A percentile compares a stretch with the other conserved stretches of the same genome.
These are phyloP conservation scores for Pammene aurita DNA, from an alignment of 2,888 invertebrate genomes.

Conservation along the genomic window DNA sequence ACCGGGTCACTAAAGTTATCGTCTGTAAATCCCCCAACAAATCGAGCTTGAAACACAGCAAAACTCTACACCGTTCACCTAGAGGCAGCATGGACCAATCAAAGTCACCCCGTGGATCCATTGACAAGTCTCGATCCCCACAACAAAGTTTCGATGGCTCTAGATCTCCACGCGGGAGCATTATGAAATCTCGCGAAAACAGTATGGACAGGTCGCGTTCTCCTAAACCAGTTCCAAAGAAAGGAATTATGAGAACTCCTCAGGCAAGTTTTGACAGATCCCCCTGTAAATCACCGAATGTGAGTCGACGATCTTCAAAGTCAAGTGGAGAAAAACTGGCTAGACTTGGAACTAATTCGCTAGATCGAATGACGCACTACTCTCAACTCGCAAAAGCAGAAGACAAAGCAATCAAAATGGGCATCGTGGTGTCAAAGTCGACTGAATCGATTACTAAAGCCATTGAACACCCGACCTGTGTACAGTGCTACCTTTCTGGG, in stretches of 20 bases:
- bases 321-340: constrained; percentile 74
- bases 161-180: constrained; percentile 76
- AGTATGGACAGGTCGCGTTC: constrained; percentile 74
- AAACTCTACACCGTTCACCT: constrained; percentile 76
- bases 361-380: constrained; percentile 77
- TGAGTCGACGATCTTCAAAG: constrained; percentile 74
- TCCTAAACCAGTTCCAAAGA: constrained; percentile 78
- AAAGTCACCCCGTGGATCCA: constrained; percentile 81
- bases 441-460: constrained; percentile 81
- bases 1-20: constrained; percentile 78
- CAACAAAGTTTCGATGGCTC: constrained; percentile 82
- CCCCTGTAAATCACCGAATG: constrained; percentile 74
- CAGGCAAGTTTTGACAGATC: constrained; percentile 79
- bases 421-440: constrained; percentile 82
- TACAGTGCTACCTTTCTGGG: constrained; percentile 87
- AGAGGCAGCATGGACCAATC: constrained; percentile 80
- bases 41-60: constrained; percentile 74
- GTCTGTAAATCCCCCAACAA: constrained; percentile 80
- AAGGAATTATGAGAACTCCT: constrained; percentile 80
- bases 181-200: constrained; percentile 77
- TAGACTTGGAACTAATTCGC: constrained; percentile 76
- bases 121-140: constrained; percentile 83
- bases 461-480: constrained; percentile 88
- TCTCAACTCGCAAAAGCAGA: constrained; percentile 79
- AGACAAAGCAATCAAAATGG: constrained; percentile 80